A percentile compares a stretch with the other conserved stretches of the same genome.
Conservation (phyloP, 2,797 vertebrate genomes). For the Myiotriccus ornatus region DNA sequence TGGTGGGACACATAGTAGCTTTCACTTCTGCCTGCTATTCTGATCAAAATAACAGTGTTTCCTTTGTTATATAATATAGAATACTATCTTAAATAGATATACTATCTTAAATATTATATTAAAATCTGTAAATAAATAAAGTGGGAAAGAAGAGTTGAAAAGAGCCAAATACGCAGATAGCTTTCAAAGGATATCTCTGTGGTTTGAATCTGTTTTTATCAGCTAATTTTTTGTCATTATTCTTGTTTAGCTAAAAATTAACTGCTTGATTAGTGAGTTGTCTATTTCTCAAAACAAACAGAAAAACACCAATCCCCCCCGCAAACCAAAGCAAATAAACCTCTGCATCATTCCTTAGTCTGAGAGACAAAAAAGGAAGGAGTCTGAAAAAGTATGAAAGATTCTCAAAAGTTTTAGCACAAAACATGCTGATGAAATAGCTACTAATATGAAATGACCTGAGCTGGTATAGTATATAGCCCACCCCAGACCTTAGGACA, state of each 20-base stretch:
- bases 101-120: too few species aligned
- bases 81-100: too few species aligned
- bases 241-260: not conserved
- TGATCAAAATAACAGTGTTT: not conserved
- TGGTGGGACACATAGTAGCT: not conserved
- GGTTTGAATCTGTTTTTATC: not conserved
- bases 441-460: not conserved
- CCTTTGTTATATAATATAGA: not conserved
- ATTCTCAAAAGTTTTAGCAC: not conserved
- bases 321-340: not conserved
- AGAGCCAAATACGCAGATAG: not conserved
- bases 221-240: not conserved
- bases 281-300: not conserved
- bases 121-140: not conserved
- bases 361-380: not conserved
- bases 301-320: not conserved
- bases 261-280: not conserved
- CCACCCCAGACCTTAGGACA: not conserved
- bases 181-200: not conserved
- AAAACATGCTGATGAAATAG: not conserved
- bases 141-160: not conserved
- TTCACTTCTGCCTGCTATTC: not conserved
- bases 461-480: not conserved
- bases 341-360: not conserved
- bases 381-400: not conserved